Percentiles rank a stretch among this genome's conserved stretches.
phyloP scores from a whole-genome alignment of 2,888 invertebrate species.

The Stenoptilia bipunctidactyla region DNA sequence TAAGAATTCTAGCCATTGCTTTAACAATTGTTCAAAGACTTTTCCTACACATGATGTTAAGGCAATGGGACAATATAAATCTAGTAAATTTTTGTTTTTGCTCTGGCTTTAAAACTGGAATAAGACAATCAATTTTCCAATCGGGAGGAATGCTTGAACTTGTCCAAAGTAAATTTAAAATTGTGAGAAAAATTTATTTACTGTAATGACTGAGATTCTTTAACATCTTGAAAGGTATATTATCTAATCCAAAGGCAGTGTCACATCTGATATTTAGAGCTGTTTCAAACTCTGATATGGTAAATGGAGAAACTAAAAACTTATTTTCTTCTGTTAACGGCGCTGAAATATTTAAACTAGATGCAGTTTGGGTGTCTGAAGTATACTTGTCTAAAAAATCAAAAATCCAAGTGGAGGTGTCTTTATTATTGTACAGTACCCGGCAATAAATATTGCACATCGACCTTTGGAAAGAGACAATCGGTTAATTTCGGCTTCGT shows the following conservation, averaged over 20 bases:
- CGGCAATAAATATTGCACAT: no score
- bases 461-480: no score
- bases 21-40: constrained; percentile 12
- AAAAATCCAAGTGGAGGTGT: not conserved
- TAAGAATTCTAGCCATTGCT: constrained; percentile 9
- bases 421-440: not conserved
- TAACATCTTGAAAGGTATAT: not conserved
- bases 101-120: constrained; percentile 11
- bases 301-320: constrained; percentile 3
- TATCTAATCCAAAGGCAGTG: constrained; percentile 6
- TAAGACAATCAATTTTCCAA: constrained; percentile 10
- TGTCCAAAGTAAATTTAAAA: constrained; percentile 4
- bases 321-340: not conserved
- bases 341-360: not conserved
- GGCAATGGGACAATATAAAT: constrained; percentile 12
- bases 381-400: constrained; percentile 1
- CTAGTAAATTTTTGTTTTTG: constrained; percentile 3
- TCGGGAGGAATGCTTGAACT: constrained; percentile 5
- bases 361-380: not conserved
- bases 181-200: constrained; percentile 1
- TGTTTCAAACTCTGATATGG: constrained; percentile 3
- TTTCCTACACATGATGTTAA: constrained; percentile 12
- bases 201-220: not conserved
- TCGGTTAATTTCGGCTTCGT: no score
- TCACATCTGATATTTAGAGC: constrained; percentile 4